Evolutionary conservation across 2,797 vertebrate genomes (phyloP), one percentile per base, ranked within the genome.

Genomic region (Sphenodon punctatus): DNA sequence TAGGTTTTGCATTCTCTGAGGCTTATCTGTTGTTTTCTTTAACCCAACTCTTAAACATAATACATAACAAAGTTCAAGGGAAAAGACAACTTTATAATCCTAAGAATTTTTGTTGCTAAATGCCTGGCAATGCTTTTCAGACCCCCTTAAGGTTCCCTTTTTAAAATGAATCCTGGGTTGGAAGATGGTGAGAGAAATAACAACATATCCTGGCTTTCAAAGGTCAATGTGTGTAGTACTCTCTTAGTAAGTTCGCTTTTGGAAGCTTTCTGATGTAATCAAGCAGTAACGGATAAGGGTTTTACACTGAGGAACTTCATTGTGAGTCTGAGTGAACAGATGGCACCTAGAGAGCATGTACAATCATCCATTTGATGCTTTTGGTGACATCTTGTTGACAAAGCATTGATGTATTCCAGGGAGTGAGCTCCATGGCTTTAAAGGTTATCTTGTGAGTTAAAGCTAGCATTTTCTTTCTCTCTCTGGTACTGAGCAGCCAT

Each of bases 31-130:
- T 70, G 87, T 43, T 46, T 48, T 25, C n/a, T 49, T 79, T 72
- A 77, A 89, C 91, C 88, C 70, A 72, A 60, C 75, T 81, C 15
- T n/a, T n/a, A n/a, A n/a, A n/a, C n/a, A n/a, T n/a, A n/a, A n/a
- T n/a, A n/a, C n/a, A n/a, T n/a, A n/a, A n/a, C n/a, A n/a, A n/a
- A n/a, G n/a, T n/a, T n/a, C n/a, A n/a, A n/a, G n/a, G n/a, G n/a
- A n/a, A n/a, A n/a, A n/a, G n/a, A n/a, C n/a, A n/a, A n/a, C n/a
- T n/a, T n/a, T n/a, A n/a, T n/a, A n/a, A n/a, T n/a, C n/a, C n/a
- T n/a, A n/a, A n/a, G n/a, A n/a, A n/a, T n/a, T n/a, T n/a, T n/a
- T n/a, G n/a, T n/a, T n/a, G n/a, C n/a, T n/a, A n/a, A n/a, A n/a
- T n/a, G n/a, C n/a, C n/a, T n/a, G n/a, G n/a, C n/a, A n/a, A n/a